Conservation (phyloP, 1,140 invertebrate species). For the Drosophila rhopaloa region DNA sequence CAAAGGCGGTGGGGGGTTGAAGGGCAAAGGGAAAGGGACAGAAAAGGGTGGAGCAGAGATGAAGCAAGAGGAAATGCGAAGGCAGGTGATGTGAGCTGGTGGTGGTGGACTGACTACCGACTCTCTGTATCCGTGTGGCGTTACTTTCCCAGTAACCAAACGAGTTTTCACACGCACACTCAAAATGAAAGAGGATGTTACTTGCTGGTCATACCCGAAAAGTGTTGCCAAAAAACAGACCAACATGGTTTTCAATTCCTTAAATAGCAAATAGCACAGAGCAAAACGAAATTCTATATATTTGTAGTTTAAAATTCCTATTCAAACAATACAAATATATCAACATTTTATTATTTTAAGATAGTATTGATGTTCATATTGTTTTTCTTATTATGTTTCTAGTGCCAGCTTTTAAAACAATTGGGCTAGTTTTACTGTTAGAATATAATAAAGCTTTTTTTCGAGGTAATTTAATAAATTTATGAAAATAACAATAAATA, state of each 20-base stretch:
- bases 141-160: slow-evolving; percentile 46
- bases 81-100: slow-evolving; percentile 22
- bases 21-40: neutral
- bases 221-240: neutral
- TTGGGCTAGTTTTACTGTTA: too few relatives aligned
- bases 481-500: too few relatives aligned
- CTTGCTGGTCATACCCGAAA: neutral
- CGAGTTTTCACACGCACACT: slow-evolving; percentile 33
- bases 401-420: neutral
- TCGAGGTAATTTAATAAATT: too few relatives aligned
- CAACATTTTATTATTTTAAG: neutral
- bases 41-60: slow-evolving; percentile 14
- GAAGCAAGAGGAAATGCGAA: slow-evolving; percentile 25
- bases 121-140: slow-evolving; percentile 20
- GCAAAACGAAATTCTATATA: too few relatives aligned
- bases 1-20: slow-evolving; percentile 8
- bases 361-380: neutral
- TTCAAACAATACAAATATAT: too few relatives aligned
- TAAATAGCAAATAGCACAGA: neutral
- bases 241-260: neutral
- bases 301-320: too few relatives aligned
- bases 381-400: neutral
- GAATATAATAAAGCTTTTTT: too few relatives aligned
- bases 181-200: neutral
- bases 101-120: slow-evolving; percentile 12